Evolutionary conservation across 2,113 vertebrate genomes (phyloP).

Genomic region (Hippocampus zosterae): DNA sequence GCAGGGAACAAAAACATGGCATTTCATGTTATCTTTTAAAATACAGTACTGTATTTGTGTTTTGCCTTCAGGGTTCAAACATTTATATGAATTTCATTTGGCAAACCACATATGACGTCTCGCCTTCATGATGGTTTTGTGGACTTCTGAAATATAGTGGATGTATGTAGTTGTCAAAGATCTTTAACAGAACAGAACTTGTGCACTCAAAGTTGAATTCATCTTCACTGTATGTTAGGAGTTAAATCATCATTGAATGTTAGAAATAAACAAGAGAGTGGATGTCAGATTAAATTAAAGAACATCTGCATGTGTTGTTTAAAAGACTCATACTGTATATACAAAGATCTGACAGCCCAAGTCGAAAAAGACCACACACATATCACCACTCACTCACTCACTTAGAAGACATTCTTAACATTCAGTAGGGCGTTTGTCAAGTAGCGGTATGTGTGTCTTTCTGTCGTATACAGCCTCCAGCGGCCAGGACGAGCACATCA

Average conservation of each 20-base stretch:
- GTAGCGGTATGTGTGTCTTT: neutral
- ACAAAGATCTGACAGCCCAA: neutral
- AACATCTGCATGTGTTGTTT: neutral
- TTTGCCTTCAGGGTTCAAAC: neutral
- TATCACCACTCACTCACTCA: neutral
- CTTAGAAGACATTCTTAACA: constrained; percentile 1
- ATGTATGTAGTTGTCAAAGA: neutral
- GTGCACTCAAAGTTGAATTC: neutral
- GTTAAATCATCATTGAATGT: neutral
- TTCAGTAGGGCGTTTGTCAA: neutral
- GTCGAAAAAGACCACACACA: neutral
- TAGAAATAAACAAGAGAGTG: neutral
- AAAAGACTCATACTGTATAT: neutral
- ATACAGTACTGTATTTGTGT: neutral
- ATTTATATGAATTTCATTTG: neutral
- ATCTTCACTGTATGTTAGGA: neutral
- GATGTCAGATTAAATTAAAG: neutral
- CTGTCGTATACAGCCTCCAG: neutral
- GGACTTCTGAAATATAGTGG: neutral
- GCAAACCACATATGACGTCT: neutral
- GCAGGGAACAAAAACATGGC: neutral
- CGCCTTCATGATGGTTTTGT: neutral
- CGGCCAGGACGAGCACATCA: neutral
- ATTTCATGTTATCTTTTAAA: neutral
- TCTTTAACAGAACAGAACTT: neutral